Base-by-base conservation (phyloP, 1,140 invertebrate species). In the Zaprionus camerounensis region DNA sequence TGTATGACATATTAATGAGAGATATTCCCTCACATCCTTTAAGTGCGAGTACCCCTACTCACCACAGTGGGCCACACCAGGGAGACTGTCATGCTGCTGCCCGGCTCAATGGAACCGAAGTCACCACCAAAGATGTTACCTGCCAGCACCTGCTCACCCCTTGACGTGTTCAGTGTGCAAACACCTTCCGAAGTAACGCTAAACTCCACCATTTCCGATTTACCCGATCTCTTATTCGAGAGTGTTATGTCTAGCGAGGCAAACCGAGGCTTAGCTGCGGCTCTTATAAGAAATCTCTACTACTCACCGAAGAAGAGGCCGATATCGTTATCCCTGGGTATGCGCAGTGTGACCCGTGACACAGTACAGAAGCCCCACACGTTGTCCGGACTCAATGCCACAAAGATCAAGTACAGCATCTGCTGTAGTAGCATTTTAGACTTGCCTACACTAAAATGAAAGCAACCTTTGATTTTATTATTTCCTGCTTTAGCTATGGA, bases 1-100 rank as follows among this genome's bases (percentile, higher is more conserved):
- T n/a, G 17, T 11, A 49, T n/a, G 56, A 55, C 31, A 44, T 20
- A 15, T 20, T 11, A 46, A 9, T 53, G 46, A 7, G 3, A 66
- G 15, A 36, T 34, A 34, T 11, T 24, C 24, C 51, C 22, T 24
- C 13, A 65, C 3, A 34, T 46, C 12, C 31, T 7, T 34, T 34
- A 9, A 15, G 13, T 20, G 15, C 12, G 31, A 15, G 13, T 20
- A 4, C 5, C 3, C 17, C 2, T 5, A 56, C 83, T 41, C n/a
- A 92, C 91, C 68, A 86, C 76, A 31, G 91, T 92, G 36, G 91
- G 91, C 81, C 78, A 92, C 12, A 92, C 76, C 15, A 92, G 26
- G 2, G 91, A 92, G 1, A 92, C 78, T 3, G 76, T 81, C 53
- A 83, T 69, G 53, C 34, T 68, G n/a, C 56, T 64, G n/a, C 88